Percentiles rank a stretch among this genome's conserved stretches.
phyloP scores from a whole-genome alignment of 2,797 vertebrate genomes.

The Ptychadena robeensis region DNA sequence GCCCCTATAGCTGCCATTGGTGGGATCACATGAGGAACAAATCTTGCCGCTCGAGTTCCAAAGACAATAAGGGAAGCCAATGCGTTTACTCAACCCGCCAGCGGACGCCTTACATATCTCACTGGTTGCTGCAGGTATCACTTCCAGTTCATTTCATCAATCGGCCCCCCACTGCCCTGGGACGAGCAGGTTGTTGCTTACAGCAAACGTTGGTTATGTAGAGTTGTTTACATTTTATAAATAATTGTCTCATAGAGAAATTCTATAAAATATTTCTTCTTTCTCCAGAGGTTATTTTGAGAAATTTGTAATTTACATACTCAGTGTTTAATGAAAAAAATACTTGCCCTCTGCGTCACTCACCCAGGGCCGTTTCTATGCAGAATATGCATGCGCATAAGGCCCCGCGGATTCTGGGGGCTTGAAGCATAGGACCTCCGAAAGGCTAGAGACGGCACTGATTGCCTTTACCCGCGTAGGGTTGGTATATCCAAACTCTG shows the following conservation, averaged over 20 bases:
- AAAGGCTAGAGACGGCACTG: too few species aligned
- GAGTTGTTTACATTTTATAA: slow-evolving; percentile 61
- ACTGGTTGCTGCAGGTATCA: not conserved
- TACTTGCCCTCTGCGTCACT: too few species aligned
- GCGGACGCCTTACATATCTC: not conserved
- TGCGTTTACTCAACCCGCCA: not conserved
- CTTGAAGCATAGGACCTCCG: too few species aligned
- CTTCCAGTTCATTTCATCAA: not conserved
- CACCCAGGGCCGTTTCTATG: too few species aligned
- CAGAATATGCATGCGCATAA: too few species aligned
- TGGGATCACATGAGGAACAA: too few species aligned
- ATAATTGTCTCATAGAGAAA: slow-evolving; percentile 39
- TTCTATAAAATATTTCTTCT: slow-evolving; percentile 31
- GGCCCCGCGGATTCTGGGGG: too few species aligned
- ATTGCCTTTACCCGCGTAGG: too few species aligned
- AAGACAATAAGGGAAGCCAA: not conserved
- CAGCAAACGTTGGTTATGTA: slow-evolving; percentile 20
- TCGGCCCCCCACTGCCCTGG: not conserved
- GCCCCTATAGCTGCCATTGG: too few species aligned
- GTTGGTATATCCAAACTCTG: not conserved
- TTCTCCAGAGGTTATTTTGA: slow-evolving; percentile 35
- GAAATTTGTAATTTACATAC: slow-evolving; percentile 24
- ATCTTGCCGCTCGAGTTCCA: not conserved
- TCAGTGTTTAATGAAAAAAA: not conserved
- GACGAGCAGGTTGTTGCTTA: not conserved